phyloP scores from a whole-genome alignment of 1,140 invertebrate genomes.

The Drosophila ficusphila region DNA sequence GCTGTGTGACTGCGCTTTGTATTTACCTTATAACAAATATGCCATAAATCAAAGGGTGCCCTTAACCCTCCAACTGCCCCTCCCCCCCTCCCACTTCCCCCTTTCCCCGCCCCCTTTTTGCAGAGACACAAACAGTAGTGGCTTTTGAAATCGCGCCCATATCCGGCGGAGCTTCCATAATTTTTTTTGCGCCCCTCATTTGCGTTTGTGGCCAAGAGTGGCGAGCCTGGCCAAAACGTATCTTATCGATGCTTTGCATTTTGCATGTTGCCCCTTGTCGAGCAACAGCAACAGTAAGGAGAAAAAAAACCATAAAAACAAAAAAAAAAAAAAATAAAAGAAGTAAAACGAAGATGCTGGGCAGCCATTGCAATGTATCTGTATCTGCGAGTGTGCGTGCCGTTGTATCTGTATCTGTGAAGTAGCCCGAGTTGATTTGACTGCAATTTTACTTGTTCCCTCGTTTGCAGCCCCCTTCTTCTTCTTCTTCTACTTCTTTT shows the following conservation, averaged over 20 bases:
- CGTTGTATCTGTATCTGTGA: constrained; percentile 37
- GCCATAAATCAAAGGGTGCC: constrained; percentile 74
- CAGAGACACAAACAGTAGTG: constrained; percentile 73
- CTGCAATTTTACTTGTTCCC: constrained; percentile 55
- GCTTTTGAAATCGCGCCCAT: constrained; percentile 80
- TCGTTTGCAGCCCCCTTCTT: constrained; percentile 3
- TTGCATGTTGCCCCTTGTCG: constrained; percentile 79
- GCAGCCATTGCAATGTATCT: constrained; percentile 62
- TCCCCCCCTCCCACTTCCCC: too few species aligned
- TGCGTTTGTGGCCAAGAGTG: constrained; percentile 2
- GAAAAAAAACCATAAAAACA: background rate
- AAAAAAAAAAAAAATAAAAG: background rate
- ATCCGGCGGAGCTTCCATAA: constrained; percentile 82
- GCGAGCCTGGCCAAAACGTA: constrained; percentile 38
- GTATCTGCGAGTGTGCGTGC: constrained; percentile 29
- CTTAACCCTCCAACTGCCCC: constrained; percentile 7
- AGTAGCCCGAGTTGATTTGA: constrained; percentile 54
- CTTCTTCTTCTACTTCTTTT: too few species aligned
- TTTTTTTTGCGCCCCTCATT: constrained; percentile 57
- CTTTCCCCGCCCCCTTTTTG: background rate
- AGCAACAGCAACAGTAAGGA: constrained; percentile 57
- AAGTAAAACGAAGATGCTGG: constrained; percentile 23
- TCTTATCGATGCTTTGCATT: constrained; percentile 83
- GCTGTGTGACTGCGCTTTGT: constrained; percentile 76
- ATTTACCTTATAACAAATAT: constrained; percentile 65